Evolutionary conservation across 2,113 vertebrate species (phyloP), one percentile per base, ranked within the genome.

Genomic region (Myotis davidii): DNA sequence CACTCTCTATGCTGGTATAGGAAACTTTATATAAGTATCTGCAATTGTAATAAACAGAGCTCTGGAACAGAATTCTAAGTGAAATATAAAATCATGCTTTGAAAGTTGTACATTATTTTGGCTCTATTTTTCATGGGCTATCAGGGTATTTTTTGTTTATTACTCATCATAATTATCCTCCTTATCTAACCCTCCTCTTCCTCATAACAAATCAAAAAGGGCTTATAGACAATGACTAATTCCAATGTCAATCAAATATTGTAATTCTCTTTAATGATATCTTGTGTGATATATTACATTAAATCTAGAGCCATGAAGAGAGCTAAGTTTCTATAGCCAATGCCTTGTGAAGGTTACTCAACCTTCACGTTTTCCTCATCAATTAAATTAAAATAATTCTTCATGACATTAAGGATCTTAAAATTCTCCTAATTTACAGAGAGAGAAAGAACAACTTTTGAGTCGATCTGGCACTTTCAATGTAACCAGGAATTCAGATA

Each of bases 1-100:
- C 61, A 3, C 8, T 42, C 11, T 61, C 37, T 61, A 0, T 0
- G 45, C 32, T 25, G 56, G 21, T 25, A 64, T 29, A 21, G 69
- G 76, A 45, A 96, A 23, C 5, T 78, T 23, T 65, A 54, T 32
- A 3, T 32, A 11, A 18, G 9, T 9, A 67, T 50, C 86, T 70
- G 21, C 39, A 61, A 52, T 91, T 95, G 20, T 84, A 96, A 52
- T 85, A 32, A 91, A 77, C 16, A 77, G 72, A 89, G 37, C 50
- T 34, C 23, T 67, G 64, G 6, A 10, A 59, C n/a, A 87, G 72
- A 89, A 73, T 42, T 69, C 14, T n/a, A 86, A 92, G 37, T 52
- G 69, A 77, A 23, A 69, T 59, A 50, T 67, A 85, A 89, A 94
- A 92, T 56, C 83, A 77, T 73, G 23, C 21, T 86, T 94, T 90